Evolutionary conservation across 2,888 invertebrate genomes (phyloP).

Genomic region (Caenorhabditis becei): DNA sequence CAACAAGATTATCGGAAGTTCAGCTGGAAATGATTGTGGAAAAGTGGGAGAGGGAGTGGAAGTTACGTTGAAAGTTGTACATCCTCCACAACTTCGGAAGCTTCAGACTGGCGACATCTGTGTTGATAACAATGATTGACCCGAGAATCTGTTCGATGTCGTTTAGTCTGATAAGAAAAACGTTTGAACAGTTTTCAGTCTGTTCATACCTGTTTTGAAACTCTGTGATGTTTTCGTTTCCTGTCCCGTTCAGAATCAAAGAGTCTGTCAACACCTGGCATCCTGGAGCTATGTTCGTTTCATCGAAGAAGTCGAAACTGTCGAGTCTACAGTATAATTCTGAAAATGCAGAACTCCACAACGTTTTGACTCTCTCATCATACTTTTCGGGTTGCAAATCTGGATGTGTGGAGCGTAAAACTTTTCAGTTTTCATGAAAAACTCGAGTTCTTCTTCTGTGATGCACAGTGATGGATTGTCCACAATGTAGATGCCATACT

Average conservation of each 20-base stretch:
- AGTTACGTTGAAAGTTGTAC: slow-evolving; percentile 55
- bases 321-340: slow-evolving; percentile 55
- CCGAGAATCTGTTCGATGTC: slow-evolving; percentile 55
- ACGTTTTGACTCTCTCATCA: background rate
- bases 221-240: slow-evolving; percentile 13
- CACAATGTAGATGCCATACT: slow-evolving; percentile 53
- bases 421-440: slow-evolving; percentile 22
- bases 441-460: slow-evolving; percentile 42
- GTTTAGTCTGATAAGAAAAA: slow-evolving; percentile 44
- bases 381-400: slow-evolving; percentile 55
- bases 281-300: slow-evolving; percentile 31
- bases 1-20: slow-evolving; percentile 46
- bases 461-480: slow-evolving; percentile 60
- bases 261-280: slow-evolving; percentile 59
- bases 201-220: slow-evolving; percentile 38
- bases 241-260: slow-evolving; percentile 48
- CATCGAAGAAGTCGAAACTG: slow-evolving; percentile 50
- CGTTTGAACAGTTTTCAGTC: background rate
- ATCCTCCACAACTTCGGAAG: slow-evolving; percentile 51
- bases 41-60: background rate
- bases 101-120: slow-evolving; percentile 25
- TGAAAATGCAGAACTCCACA: slow-evolving; percentile 17
- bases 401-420: slow-evolving; percentile 54
- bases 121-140: slow-evolving; percentile 40
- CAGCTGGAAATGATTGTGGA: slow-evolving; percentile 38